Conservation (phyloP, 2,888 invertebrate genomes). For the Diarsia brunnea region DNA sequence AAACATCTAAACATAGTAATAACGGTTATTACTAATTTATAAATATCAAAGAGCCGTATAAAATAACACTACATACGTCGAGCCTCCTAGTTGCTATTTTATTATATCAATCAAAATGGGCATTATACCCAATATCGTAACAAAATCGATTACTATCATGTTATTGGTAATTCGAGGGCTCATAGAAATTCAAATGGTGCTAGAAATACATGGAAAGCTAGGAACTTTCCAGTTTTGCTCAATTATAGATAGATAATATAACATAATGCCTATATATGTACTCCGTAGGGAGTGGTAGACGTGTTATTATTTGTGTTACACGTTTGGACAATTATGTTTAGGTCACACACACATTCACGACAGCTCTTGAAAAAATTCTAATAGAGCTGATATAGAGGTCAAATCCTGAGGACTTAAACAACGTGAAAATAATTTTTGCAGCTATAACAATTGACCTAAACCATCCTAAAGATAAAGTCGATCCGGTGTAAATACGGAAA, state of each 20-base stretch:
- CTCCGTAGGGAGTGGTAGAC: not conserved
- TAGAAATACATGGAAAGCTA: constrained; percentile 26
- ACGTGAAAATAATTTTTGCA: not conserved
- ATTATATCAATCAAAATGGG: constrained; percentile 43
- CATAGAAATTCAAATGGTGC: constrained; percentile 48
- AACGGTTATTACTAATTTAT: constrained; percentile 7
- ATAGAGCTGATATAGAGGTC: not conserved
- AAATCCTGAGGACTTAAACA: not conserved
- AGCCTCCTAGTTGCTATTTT: constrained; percentile 30
- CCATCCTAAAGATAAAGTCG: not conserved
- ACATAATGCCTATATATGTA: too few relatives aligned
- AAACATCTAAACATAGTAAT: not conserved
- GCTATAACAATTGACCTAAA: not conserved
- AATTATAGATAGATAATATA: not conserved
- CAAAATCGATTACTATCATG: constrained; percentile 43
- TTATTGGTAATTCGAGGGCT: constrained; percentile 40
- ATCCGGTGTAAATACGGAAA: not conserved
- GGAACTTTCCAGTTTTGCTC: not conserved
- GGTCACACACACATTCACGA: too few relatives aligned
- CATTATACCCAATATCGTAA: constrained; percentile 29
- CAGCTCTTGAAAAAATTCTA: not conserved
- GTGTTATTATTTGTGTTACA: not conserved
- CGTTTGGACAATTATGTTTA: not conserved
- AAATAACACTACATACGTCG: constrained; percentile 7
- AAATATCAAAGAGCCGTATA: constrained; percentile 34